A percentile compares a stretch with the other conserved stretches of the same genome.
Conservation (phyloP, 2,113 vertebrate species). For the Notechis scutatus region DNA sequence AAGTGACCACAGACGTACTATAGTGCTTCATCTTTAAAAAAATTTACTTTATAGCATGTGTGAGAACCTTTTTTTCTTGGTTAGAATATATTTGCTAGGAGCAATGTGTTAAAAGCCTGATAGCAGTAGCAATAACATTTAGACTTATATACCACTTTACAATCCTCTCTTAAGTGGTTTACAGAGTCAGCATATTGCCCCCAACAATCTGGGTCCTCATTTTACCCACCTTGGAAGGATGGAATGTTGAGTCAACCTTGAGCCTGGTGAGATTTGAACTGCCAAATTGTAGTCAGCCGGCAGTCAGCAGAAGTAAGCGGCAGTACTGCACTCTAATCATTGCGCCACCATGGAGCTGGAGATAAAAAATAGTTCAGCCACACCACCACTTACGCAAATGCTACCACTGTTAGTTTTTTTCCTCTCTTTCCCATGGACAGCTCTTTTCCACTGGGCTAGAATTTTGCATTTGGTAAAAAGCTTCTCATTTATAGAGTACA, state of each 20-base stretch:
- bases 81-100: background rate
- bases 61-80: background rate
- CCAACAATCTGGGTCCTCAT: too few relatives aligned
- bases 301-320: too few relatives aligned
- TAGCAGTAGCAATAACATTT: background rate
- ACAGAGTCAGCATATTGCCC: too few relatives aligned
- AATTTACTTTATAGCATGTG: background rate
- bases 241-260: too few relatives aligned
- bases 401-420: background rate
- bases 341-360: background rate
- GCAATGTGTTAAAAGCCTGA: background rate
- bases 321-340: too few relatives aligned
- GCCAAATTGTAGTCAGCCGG: too few relatives aligned
- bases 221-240: too few relatives aligned
- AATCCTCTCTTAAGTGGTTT: too few relatives aligned
- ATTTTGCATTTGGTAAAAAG: background rate
- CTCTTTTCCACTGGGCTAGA: background rate
- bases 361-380: background rate
- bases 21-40: background rate
- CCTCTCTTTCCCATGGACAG: background rate
- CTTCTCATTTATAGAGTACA: background rate
- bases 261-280: too few relatives aligned
- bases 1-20: constrained; percentile 23
- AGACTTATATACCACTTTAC: too few relatives aligned
- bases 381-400: background rate